Evolutionary conservation across 1,140 invertebrate species (phyloP).

Genomic region (Hesperophylax magnus): DNA sequence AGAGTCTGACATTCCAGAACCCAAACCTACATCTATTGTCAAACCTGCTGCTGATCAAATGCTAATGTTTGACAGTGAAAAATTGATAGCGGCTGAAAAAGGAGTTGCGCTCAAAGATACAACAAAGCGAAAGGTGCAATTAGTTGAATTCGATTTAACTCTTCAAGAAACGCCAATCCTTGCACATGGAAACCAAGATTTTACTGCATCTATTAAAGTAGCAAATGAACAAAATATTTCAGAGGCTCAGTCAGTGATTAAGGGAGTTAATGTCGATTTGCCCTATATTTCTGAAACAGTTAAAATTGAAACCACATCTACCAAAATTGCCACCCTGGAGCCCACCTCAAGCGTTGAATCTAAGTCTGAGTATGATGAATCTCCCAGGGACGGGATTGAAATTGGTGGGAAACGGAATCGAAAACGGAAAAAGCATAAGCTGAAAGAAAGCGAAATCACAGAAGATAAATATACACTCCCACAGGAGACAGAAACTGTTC

Average conservation of each 20-base stretch:
- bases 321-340: slow-evolving; percentile 39
- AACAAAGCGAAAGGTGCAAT: slow-evolving; percentile 54
- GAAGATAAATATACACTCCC: slow-evolving; percentile 56
- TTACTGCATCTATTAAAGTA: slow-evolving; percentile 58
- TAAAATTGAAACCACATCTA: slow-evolving; percentile 39
- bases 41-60: background rate
- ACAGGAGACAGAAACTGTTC: slow-evolving; percentile 47
- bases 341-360: slow-evolving; percentile 55
- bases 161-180: slow-evolving; percentile 61
- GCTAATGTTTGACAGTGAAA: background rate
- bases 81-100: slow-evolving; percentile 2
- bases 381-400: slow-evolving; percentile 66
- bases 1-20: background rate
- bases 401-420: slow-evolving; percentile 64
- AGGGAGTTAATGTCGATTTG: slow-evolving; percentile 49
- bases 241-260: slow-evolving; percentile 49
- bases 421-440: slow-evolving; percentile 70
- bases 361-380: slow-evolving; percentile 60
- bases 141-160: slow-evolving; percentile 61
- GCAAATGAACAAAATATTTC: slow-evolving; percentile 52
- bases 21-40: background rate
- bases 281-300: slow-evolving; percentile 51
- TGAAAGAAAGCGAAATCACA: slow-evolving; percentile 58
- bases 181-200: slow-evolving; percentile 54
- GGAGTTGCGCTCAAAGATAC: background rate